Base-by-base conservation (phyloP, 2,113 vertebrate genomes). In the Acinonyx jubatus region DNA sequence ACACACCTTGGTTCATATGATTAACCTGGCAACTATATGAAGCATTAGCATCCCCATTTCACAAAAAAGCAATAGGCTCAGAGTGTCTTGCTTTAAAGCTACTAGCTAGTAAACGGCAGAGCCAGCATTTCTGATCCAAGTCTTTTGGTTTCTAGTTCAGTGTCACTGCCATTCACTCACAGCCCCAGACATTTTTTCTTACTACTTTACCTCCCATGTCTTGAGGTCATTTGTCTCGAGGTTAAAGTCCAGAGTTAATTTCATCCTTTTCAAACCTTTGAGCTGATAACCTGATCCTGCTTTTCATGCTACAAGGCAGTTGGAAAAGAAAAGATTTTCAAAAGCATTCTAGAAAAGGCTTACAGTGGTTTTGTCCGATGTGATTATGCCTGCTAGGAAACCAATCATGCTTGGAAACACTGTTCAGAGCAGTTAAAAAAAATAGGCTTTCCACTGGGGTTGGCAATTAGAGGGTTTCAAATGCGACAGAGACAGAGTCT, bases 231-330 rank as follows among this genome's bases (percentile, higher is more conserved):
- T 68, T 80, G 93, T 91, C 95, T 82, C 78, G 79, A 87, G 85
- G 50, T 91, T 85, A 80, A 84, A 97, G 79, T 4, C 91, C 71
- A 48, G 50, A 96, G 96, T 98, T 97, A 97, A 97, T 97, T 98
- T 89, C 89, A 93, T 96, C 92, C 94, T 98, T 98, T 98, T 82
- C 95, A 96, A 97, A 90, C 71, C 91, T 97, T 84, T 97, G 89
- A 91, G 96, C 52, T 29, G 25, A 95, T 92, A 97, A 57, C 52
- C 38, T 38, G 93, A 97, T 87, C 55, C 87, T 68, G 76, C 93
- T 96, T 97, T 74, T 92, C 93, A 79, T 33, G 80, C 81, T n/a
- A 74, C 63, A 78, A 41, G 81, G 97, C 89, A 96, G 89, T 73
- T 96, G 97, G 94, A 50, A 73, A 96, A 98, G 94, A 92, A 86